Evolutionary conservation across 2,888 invertebrate genomes (phyloP).

Genomic region (Drosophila borborema): DNA sequence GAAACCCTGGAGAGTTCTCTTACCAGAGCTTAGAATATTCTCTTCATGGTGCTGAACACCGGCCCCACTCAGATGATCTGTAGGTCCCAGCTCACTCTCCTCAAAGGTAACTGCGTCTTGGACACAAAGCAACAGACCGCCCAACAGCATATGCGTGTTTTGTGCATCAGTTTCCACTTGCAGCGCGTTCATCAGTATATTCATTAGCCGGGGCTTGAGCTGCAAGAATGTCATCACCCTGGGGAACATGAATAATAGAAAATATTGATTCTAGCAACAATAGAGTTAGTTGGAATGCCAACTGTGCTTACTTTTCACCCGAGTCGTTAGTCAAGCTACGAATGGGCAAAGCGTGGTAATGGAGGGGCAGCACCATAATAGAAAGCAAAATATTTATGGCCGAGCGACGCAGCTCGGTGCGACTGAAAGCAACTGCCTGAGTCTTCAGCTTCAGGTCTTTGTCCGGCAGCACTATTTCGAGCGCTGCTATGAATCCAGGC

Average conservation of each 20-base stretch:
- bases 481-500: conserved; percentile 94
- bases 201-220: conserved; percentile 91
- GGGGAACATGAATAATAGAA: conserved; percentile 2
- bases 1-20: not conserved
- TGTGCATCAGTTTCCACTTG: conserved; percentile 93
- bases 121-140: conserved; percentile 91
- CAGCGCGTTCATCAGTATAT: conserved; percentile 92
- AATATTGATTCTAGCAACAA: not conserved
- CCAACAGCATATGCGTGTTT: conserved; percentile 95
- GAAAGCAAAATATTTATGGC: conserved; percentile 96
- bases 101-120: conserved; percentile 92
- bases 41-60: conserved; percentile 77
- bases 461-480: conserved; percentile 96
- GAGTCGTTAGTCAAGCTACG: conserved; percentile 89
- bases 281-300: conserved; percentile 1
- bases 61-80: conserved; percentile 86
- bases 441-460: conserved; percentile 92
- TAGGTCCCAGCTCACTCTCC: conserved; percentile 88
- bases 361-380: conserved; percentile 95
- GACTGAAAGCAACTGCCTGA: conserved; percentile 87
- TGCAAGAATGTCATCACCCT: conserved; percentile 88
- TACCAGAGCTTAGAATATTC: conserved; percentile 90
- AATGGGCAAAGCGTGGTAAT: conserved; percentile 92
- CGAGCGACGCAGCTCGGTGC: conserved; percentile 93
- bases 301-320: conserved; percentile 84